Evolutionary conservation across 1,140 invertebrate genomes (phyloP), one percentile per base, ranked within the genome.

Genomic region (Aphaenogaster rudis): DNA sequence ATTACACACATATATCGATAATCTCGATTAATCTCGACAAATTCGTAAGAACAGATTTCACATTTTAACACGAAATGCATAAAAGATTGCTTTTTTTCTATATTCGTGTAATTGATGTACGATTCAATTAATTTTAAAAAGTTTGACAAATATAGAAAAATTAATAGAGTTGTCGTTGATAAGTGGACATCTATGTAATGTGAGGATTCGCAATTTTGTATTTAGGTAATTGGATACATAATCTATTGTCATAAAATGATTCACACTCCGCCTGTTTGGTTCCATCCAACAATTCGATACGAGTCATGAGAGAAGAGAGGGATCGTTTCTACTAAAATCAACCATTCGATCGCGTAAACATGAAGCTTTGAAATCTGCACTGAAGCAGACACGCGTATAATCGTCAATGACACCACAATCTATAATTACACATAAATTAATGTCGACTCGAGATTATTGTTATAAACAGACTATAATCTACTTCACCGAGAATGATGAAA

Each of bases 261-360:
- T 52, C 17, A 50, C 8, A 63, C 17, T 39, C 13, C 45, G n/a
- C 1, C 13, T 52, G n/a, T 52, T 52, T 67, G 45, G 33, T 52
- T 67, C n/a, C 28, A 36, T 28, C 6, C 15, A 36, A 67, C 17
- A 39, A 39, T 79, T 48, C 17, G 8, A 52, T 50, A 33, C 28
- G 45, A 28, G 5, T 79, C 45, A 64, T 13, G 59, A 28, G 42
- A 48, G 39, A 50, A 45, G 39, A 67, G 64, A 45, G 66, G 50
- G 66, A 39, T 39, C 42, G 61, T 66, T 66, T 66, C 61, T 79
- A 79, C n/a, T 79, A 64, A 64, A 79, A 80, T 80, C 45, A 80
- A 45, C 45, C 11, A 67, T 50, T 80, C 61, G 33, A 80, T 67
- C 48, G 63, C 61, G 33, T 66, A 42, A 52, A 67, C 39, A 8